Base-by-base conservation (phyloP, 2,113 vertebrate species). In the Perccottus glenii region DNA sequence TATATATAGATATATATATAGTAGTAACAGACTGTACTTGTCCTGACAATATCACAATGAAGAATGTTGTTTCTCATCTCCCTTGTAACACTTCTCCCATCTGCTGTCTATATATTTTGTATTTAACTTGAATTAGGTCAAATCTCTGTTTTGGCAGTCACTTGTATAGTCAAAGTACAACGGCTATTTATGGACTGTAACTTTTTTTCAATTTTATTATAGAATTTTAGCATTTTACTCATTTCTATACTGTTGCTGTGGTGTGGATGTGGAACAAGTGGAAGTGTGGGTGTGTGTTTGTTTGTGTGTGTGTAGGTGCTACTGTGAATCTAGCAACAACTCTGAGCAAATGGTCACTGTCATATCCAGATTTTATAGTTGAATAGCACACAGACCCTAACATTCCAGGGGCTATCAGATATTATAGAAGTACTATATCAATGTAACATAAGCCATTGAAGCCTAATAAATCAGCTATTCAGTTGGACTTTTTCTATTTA, bases 281-380 rank as follows among this genome's bases (percentile, higher is more conserved):
- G 42, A 62, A 3, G 61, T 69, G 64, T 58, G 49, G 38, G 67
- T 46, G 60, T 67, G 27, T 60, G 42, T 57, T 61, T 62, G 52
- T 53, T 19, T 57, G 65, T 62, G 47, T 53, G 43, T 56, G 60
- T 43, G 67, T 65, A 81, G 78, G 81, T 82, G 80, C 72, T 84
- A 88, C 76, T 81, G 86, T 85, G 81, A 75, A 81, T 69, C 46
- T 52, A 80, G 72, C 66, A 73, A 75, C 68, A 81, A 76, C 10
- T 75, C 60, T 69, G 57, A 66, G 70, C 64, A 74, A 78, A 46
- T 45, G 58, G 71, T 84, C 65, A 61, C 52, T 64, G 70, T 83
- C 47, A 58, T 74, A 80, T 73, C 27, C 5, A 80, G 53, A 77
- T 84, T 85, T 83, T 86, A 65, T 83, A 87, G 64, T 51, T 80